Evolutionary conservation across 2,113 vertebrate genomes (phyloP).

Genomic region (Seriola aureovittata): DNA sequence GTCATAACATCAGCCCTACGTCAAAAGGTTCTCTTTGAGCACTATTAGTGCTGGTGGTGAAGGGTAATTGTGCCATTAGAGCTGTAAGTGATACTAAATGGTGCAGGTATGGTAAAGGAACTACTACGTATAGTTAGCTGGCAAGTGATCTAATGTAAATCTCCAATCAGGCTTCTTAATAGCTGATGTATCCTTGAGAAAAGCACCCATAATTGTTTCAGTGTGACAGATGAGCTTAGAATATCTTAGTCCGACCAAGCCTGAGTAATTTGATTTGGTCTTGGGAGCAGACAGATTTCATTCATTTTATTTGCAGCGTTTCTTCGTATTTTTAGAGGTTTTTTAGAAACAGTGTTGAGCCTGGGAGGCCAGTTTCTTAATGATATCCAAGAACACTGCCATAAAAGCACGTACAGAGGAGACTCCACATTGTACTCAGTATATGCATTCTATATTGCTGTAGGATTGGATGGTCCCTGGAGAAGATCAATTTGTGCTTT

Average conservation of each 20-base stretch:
- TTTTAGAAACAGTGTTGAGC: conserved; percentile 21
- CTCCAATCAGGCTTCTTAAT: conserved; percentile 75
- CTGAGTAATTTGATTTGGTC: conserved; percentile 46
- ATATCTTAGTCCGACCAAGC: conserved; percentile 29
- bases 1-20: conserved; percentile 73
- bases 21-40: conserved; percentile 75
- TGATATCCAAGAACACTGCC: conserved; percentile 25
- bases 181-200: conserved; percentile 78
- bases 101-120: conserved; percentile 77
- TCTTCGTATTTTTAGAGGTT: conserved; percentile 15
- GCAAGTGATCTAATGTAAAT: conserved; percentile 77
- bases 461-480: conserved; percentile 29
- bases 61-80: conserved; percentile 82
- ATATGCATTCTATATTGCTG: conserved; percentile 25
- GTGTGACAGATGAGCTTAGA: conserved; percentile 53
- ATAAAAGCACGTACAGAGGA: conserved; percentile 11
- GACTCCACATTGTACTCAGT: conserved; percentile 24
- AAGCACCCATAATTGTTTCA: conserved; percentile 70
- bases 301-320: conserved; percentile 50
- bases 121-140: conserved; percentile 55
- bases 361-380: conserved; percentile 27
- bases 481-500: conserved; percentile 69
- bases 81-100: conserved; percentile 81
- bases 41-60: conserved; percentile 78
- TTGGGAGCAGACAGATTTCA: conserved; percentile 17